Evolutionary conservation across 2,113 vertebrate genomes (phyloP).

Genomic region (Hirundichthys speculiger): DNA sequence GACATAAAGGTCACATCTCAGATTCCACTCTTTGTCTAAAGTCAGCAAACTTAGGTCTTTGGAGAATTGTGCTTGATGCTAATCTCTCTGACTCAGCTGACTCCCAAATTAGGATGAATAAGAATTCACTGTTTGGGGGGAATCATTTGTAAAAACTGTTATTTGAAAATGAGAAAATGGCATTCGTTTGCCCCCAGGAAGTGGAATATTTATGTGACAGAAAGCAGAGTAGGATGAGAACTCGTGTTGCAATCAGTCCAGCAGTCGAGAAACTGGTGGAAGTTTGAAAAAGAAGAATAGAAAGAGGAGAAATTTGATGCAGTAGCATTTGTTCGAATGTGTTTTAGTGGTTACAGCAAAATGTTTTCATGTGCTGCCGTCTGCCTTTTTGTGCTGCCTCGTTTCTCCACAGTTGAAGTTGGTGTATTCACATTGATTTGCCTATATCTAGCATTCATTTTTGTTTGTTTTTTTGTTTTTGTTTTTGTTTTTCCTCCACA

Average conservation of each 20-base stretch:
- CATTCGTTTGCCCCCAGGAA: constrained; percentile 42
- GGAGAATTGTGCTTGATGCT: constrained; percentile 20
- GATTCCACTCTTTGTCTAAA: constrained; percentile 17
- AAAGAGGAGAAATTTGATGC: constrained; percentile 45
- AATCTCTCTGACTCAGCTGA: constrained; percentile 42
- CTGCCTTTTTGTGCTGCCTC: background rate
- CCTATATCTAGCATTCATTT: background rate
- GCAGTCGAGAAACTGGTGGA: constrained; percentile 44
- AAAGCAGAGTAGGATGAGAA: constrained; percentile 32
- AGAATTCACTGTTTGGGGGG: constrained; percentile 31
- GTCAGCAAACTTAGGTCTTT: constrained; percentile 17
- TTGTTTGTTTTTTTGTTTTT: background rate
- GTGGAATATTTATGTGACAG: constrained; percentile 49
- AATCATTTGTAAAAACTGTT: constrained; percentile 11
- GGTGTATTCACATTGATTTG: constrained; percentile 37
- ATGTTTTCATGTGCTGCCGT: background rate
- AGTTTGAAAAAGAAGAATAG: constrained; percentile 50
- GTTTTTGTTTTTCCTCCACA: no score
- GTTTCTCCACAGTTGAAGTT: background rate
- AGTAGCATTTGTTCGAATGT: constrained; percentile 8
- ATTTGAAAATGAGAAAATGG: constrained; percentile 63
- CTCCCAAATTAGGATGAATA: constrained; percentile 55
- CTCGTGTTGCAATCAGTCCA: constrained; percentile 56
- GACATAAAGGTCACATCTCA: constrained; percentile 48
- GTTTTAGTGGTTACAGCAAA: constrained; percentile 1